phyloP scores from a whole-genome alignment of 1,140 invertebrate genomes.

The Zeugodacus cucurbitae region DNA sequence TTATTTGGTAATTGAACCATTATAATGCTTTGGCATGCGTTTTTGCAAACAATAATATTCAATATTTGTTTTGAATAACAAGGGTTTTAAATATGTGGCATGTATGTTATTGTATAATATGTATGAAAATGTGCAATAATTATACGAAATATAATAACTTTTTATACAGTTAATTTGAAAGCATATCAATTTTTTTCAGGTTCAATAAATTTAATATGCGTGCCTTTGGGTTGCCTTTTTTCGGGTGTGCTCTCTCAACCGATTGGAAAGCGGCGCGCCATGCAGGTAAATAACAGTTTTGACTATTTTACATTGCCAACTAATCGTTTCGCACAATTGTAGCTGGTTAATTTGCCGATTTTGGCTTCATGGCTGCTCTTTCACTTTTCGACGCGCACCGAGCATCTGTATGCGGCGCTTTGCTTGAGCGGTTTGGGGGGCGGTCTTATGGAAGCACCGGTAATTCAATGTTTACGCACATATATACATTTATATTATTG shows the following conservation, averaged over 20 bases:
- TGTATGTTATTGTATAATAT: too few relatives aligned
- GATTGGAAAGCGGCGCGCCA: conserved; percentile 75
- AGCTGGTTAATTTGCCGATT: conserved; percentile 76
- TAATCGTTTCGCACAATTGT: not conserved
- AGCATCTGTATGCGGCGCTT: conserved; percentile 74
- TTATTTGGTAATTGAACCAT: too few relatives aligned
- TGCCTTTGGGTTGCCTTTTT: conserved; percentile 78
- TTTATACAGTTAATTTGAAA: too few relatives aligned
- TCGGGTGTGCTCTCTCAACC: conserved; percentile 77
- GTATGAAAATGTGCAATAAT: too few relatives aligned
- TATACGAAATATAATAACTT: too few relatives aligned
- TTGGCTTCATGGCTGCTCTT: conserved; percentile 78
- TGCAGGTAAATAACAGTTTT: conserved; percentile 70
- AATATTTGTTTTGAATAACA: too few relatives aligned
- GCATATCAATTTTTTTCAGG: conserved; percentile 66
- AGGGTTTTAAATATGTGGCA: too few relatives aligned
- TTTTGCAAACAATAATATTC: too few relatives aligned
- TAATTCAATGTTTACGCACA: conserved; percentile 62
- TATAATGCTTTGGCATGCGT: too few relatives aligned
- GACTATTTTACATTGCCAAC: too few relatives aligned
- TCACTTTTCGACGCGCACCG: conserved; percentile 71
- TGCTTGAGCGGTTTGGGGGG: conserved; percentile 77
- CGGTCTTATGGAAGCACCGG: conserved; percentile 81
- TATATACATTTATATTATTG: not conserved
- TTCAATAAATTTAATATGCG: conserved; percentile 80